Base-by-base conservation (phyloP, 2,113 vertebrate species). In the Steatornis caripensis region DNA sequence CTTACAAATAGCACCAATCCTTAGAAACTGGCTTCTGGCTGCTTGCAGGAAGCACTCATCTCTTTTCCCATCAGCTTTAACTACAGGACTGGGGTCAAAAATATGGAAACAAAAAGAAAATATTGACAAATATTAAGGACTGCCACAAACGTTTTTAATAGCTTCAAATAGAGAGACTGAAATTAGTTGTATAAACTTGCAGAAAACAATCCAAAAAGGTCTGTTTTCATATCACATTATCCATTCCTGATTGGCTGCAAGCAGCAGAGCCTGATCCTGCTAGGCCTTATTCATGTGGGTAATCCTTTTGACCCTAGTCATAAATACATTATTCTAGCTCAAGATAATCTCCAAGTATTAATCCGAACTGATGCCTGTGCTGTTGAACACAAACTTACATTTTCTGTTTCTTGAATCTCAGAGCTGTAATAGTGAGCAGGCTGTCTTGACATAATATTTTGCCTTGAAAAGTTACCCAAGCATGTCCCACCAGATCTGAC, bases 241-340 rank as follows among this genome's bases (percentile, higher is more conserved):
- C 66, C 81, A 87, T 89, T 76, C 85, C 75, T 91, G 46, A 70
- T 68, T 95, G 60, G 23, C 69, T 95, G 30, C 62, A 89, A 95
- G 76, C 91, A 86, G 90, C 79, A 97, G 84, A 92, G 62, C 49
- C 81, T 96, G 84, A 94, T 92, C 74, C 49, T 87, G 65, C 94
- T 76, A 95, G 91, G 54, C 37, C 61, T 92, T 84, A 92, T 90
- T 95, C 95, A 83, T 87, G 41, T 91, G 69, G 51, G 93, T 97
- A 96, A 94, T 96, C 94, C 93, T 68, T 94, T 95, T 97, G 95
- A 89, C 72, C 95, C 87, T 79, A 90, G 93, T 66, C 93, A 96
- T 87, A 92, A 96, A 94, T 78, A 80, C 80, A 95, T 95, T 96
- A 94, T 93, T 98, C 95, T 90, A 95, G 66, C 91, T 96, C 94